These are phyloP conservation scores for Actinostola sp. DNA, from an alignment of 92 coral and sea anemone species.

Conservation along the genomic window DNA sequence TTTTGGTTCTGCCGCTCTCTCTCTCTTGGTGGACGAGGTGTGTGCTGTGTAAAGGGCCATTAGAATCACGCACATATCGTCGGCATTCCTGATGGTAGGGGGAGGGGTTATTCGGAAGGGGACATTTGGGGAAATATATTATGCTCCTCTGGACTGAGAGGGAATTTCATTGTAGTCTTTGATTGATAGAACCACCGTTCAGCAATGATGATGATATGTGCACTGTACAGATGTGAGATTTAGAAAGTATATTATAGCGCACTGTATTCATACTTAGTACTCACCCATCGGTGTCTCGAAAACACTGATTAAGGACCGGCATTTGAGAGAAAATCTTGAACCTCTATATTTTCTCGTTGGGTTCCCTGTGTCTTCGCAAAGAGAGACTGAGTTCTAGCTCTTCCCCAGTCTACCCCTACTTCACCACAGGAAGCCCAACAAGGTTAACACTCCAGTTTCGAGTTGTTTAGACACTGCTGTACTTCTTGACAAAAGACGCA, in stretches of 20 bases:
- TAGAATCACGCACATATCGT: no score
- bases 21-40: no score
- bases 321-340: not conserved
- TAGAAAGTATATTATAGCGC: slow-evolving; percentile 15
- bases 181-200: not conserved
- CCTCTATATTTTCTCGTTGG: no score
- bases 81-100: no score
- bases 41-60: no score
- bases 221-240: not conserved
- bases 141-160: no score
- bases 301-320: not conserved
- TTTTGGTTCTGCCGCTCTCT: no score
- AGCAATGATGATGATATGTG: not conserved
- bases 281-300: not conserved
- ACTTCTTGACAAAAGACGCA: no score
- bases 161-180: no score
- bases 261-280: slow-evolving; percentile 24
- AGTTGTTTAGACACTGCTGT: no score
- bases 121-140: no score
- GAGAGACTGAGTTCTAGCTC: not conserved
- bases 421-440: slow-evolving; percentile 9
- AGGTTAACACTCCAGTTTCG: not conserved
- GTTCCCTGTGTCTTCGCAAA: not conserved
- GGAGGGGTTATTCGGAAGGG: no score
- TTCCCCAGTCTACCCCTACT: not conserved